Evolutionary conservation across 2,113 vertebrate species (phyloP), one percentile per base, ranked within the genome.

Genomic region (Albula goreensis): DNA sequence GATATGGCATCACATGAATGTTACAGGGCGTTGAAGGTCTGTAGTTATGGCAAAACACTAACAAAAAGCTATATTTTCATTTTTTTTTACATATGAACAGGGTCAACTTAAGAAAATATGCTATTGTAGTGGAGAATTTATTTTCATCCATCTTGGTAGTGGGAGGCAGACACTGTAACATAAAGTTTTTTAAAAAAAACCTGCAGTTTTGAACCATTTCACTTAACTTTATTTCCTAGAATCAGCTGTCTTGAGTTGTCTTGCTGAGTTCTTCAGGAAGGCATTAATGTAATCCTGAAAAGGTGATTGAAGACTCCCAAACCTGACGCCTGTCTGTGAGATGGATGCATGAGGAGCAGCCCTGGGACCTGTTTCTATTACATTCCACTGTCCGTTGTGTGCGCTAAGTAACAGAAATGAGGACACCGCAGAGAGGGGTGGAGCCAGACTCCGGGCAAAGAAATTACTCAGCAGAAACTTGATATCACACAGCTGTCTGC

Each of bases 331-430:
- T 95, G 95, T 96, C 95, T 95, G 92, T 92, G 91, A 94, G 93
- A 95, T 91, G 95, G 94, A 95, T 92, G 95, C 93, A 93, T 92
- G 90, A 92, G 93, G 95, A 94, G 92, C 94, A 96, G 94, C 94
- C 94, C 15, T 83, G 95, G 92, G 95, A 91, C 92, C 92, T 95
- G 93, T 95, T 96, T 96, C 95, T 92, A 93, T 95, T 95, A 95
- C 95, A 95, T 95, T 96, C 96, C 93, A 93, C 95, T 96, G 96
- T 96, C 94, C 94, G 95, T 95, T 95, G 95, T 93, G 94, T 94
- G 95, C 94, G 92, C 90, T 93, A 91, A 87, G 92, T 66, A 66
- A 66, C 60, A 66, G 17, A 19, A 66, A 22, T 22, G 6, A 66
- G 17, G 60, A 3, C 3, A 19, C 22, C 15, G 92, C 13, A 48